Evolutionary conservation across 2,113 vertebrate species (phyloP).

Genomic region (Indicator maculatus): DNA sequence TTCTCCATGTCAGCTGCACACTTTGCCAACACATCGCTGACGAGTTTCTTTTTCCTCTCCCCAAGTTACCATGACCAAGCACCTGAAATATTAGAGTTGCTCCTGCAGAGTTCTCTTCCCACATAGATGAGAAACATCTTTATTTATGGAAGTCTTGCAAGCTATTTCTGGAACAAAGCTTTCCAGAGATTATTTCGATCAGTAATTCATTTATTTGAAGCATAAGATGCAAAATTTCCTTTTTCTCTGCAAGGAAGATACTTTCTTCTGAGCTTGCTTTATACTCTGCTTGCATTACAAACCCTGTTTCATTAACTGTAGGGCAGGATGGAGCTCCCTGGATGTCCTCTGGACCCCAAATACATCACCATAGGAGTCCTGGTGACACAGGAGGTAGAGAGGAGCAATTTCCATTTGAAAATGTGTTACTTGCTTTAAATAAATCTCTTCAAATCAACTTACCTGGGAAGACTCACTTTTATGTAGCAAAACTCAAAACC

Average conservation of each 20-base stretch:
- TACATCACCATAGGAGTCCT: not conserved
- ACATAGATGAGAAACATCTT: not conserved
- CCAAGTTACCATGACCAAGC: not conserved
- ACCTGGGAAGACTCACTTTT: not conserved
- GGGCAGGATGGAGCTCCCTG: not conserved
- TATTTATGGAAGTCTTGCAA: not conserved
- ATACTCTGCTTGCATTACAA: not conserved
- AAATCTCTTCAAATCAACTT: not conserved
- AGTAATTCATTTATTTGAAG: not conserved
- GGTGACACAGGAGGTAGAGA: not conserved
- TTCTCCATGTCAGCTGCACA: not conserved
- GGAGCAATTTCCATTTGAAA: not conserved
- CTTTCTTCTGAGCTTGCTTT: not conserved
- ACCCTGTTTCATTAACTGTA: not conserved
- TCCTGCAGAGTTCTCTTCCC: not conserved
- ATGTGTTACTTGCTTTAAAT: not conserved
- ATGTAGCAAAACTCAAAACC: not conserved
- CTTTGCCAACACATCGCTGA: not conserved
- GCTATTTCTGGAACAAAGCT: not conserved
- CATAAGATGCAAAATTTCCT: not conserved
- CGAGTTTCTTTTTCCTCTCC: not conserved
- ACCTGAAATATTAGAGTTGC: not conserved
- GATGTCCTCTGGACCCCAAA: not conserved
- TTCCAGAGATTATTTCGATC: not conserved
- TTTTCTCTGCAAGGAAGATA: not conserved